Evolutionary conservation across 1,140 invertebrate genomes (phyloP).

Genomic region (Berghia stephanieae): DNA sequence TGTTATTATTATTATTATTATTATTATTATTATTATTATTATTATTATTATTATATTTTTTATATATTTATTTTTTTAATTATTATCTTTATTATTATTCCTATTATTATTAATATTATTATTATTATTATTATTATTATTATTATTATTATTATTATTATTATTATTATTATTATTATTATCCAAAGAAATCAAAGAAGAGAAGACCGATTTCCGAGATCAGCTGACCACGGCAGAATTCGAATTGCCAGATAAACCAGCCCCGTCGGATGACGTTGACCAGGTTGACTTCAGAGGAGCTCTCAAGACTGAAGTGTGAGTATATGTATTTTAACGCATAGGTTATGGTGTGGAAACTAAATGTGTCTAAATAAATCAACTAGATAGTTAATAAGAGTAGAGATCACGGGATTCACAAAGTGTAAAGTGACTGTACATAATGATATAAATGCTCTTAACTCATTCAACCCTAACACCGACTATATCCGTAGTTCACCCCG

Average conservation of each 20-base stretch:
- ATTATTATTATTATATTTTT: too few species aligned
- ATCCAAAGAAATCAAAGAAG: slow-evolving; percentile 37
- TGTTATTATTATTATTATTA: not conserved
- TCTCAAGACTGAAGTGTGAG: slow-evolving; percentile 59
- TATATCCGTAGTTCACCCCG: too few species aligned
- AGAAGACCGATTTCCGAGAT: slow-evolving; percentile 49
- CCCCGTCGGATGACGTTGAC: slow-evolving; percentile 38
- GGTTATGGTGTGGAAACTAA: not conserved
- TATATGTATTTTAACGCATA: slow-evolving; percentile 18
- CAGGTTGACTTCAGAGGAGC: slow-evolving; percentile 52
- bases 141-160: not conserved
- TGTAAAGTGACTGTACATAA: too few species aligned
- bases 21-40: too few species aligned
- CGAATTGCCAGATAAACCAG: slow-evolving; percentile 33
- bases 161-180: not conserved
- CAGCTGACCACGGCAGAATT: slow-evolving; percentile 44
- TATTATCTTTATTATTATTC: too few species aligned
- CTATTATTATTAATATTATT: too few species aligned
- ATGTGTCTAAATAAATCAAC: not conserved
- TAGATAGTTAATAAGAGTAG: too few species aligned
- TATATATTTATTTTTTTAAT: too few species aligned
- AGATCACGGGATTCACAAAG: too few species aligned
- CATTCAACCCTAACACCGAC: too few species aligned
- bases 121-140: too few species aligned
- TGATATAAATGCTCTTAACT: too few species aligned